Conservation (phyloP, 2,113 vertebrate species). For the Paracyprichromis sp. region DNA sequence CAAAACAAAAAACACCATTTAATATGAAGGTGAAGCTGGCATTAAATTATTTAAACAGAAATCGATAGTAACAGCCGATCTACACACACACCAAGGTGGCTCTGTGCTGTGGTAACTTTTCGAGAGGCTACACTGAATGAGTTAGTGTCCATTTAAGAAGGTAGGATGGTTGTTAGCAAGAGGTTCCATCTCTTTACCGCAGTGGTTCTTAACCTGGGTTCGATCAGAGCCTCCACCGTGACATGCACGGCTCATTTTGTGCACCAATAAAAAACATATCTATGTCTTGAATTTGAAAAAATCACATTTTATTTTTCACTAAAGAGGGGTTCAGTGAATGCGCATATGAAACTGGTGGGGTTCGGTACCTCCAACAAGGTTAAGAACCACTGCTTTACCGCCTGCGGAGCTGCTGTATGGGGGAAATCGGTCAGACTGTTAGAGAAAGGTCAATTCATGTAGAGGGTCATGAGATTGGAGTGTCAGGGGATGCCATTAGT, state of each 20-base stretch:
- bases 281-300: too few relatives aligned
- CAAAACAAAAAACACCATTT: background rate
- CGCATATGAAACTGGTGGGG: too few relatives aligned
- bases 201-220: too few relatives aligned
- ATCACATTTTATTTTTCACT: too few relatives aligned
- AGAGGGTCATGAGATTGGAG: conserved; percentile 36
- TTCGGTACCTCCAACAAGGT: too few relatives aligned
- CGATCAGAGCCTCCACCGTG: too few relatives aligned
- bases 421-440: background rate
- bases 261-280: too few relatives aligned
- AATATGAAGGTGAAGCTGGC: background rate
- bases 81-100: background rate
- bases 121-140: background rate
- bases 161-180: conserved; percentile 15
- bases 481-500: conserved; percentile 59
- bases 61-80: background rate
- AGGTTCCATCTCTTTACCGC: background rate
- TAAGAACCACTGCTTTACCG: too few relatives aligned
- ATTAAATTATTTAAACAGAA: conserved; percentile 4
- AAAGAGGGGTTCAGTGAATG: too few relatives aligned
- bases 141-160: background rate
- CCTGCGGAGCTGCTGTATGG: background rate
- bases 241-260: too few relatives aligned
- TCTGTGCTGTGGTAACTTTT: background rate
- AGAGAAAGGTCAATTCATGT: conserved; percentile 1